Base-by-base conservation (phyloP, 1,140 invertebrate genomes). In the Subanguina moxae region DNA sequence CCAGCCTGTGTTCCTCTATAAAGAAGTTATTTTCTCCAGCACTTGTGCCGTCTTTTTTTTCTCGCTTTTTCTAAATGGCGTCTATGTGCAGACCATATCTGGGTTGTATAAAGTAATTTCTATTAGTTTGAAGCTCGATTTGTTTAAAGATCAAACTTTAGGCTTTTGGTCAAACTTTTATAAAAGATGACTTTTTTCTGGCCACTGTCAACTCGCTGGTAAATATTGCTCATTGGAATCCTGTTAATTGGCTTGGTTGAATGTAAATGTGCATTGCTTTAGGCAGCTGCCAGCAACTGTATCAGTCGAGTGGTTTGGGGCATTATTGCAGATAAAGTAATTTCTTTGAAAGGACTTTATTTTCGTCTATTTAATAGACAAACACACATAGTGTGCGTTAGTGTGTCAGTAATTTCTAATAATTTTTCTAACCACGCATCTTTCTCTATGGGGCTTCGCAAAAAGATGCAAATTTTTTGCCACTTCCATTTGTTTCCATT, bases 81-180 rank as follows among this genome's bases (percentile, higher is more conserved):
- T 70, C 57, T 78, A 68, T 72, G 46, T 61, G 17, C 74, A 77
- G 57, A 74, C 64, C 56, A 71, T 57, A 15, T 69, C 65, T 57
- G 75, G 75, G 15, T 67, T 76, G 17, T 78, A 64, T 32, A 78
- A 77, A 65, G 67, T 63, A 1, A 8, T 58, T 19, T 1, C n/a
- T 56, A 15, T 52, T 5, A 7, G 23, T 15, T 19, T 19, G 17
- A 52, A 21, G 23, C 48, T 7, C 48, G 3, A 52, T 52, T 21
- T 45, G 11, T 19, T 52, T 21, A 56, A 25, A 68, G 48, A 42
- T 46, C 23, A 28, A 42, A 25, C 65, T 78, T 52, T 64, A 77
- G 65, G 74, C 76, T 13, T 78, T 65, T 45, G 76, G 74, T n/a
- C 75, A 77, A 56, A 69, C 67, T 45, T 78, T 78, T 64, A 78